Base-by-base conservation (phyloP, 92 coral and sea anemone species). In the Epizoanthus rinbou region DNA sequence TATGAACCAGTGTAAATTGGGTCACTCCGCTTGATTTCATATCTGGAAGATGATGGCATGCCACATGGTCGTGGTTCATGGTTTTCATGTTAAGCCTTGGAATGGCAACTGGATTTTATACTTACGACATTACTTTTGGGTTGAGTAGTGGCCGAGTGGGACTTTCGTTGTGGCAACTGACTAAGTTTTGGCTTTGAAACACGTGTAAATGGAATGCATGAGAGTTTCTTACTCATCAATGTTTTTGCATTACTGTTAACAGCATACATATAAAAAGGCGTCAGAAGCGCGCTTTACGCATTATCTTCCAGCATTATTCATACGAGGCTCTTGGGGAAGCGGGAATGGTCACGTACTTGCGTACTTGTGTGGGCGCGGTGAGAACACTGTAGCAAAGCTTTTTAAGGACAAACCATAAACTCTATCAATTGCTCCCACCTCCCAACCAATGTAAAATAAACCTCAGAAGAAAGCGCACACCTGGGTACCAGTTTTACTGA, bases 41-140 rank as follows among this genome's bases (percentile, higher is more conserved):
- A 64, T 64, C 69, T 64, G 69, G 69, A 64, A 64, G 31, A 64
- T 64, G 69, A 22, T 64, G 69, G 69, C 31, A 64, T 64, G 69
- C 69, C 69, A 22, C 33, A 64, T 64, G 69, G 33, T 18, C 33
- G 69, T 15, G 69, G 69, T 64, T 64, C 69, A 64, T 64, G 28
- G 33, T 64, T 64, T 64, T 64, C 31, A 64, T 64, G 69, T 64
- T 64, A 64, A 64, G 33, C 69, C 33, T 64, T 64, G 69, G 69
- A 64, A 64, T 64, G 69, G 69, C 31, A 64, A 15, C 33, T 15
- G 28, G 69, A 64, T 64, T 64, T 64, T 64, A 22, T 18, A 15
- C 33, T 64, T 18, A 22, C 69, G 31, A 64, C 69, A 64, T 64
- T 64, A 22, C 69, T 15, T 64, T 64, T 64, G 69, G 69, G 69